Evolutionary conservation across 2,113 vertebrate species (phyloP).

Genomic region (Antechinus stuartii): DNA sequence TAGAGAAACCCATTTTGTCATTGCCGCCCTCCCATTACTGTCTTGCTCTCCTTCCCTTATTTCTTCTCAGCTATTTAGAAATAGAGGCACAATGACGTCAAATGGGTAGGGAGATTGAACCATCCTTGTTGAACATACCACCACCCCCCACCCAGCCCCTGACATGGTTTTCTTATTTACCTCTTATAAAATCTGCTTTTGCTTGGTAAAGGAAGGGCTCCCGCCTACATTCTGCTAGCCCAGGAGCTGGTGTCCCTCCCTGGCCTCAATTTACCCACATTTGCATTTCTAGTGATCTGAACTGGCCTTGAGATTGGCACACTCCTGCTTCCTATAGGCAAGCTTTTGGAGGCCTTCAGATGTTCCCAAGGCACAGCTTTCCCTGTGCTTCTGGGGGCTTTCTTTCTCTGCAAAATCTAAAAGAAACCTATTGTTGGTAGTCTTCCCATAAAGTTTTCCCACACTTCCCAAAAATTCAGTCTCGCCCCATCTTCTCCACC

Average conservation of each 20-base stretch:
- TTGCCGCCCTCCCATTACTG: not conserved
- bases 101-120: not conserved
- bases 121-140: not conserved
- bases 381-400: not conserved
- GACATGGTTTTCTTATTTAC: not conserved
- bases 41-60: not conserved
- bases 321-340: not conserved
- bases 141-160: no score
- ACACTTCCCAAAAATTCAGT: not conserved
- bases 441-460: not conserved
- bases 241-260: conserved; percentile 54
- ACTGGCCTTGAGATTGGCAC: conserved; percentile 18
- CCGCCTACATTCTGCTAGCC: conserved; percentile 51
- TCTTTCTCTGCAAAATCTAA: not conserved
- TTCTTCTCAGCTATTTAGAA: conserved; percentile 6
- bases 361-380: not conserved
- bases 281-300: conserved; percentile 38
- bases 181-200: not conserved
- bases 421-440: not conserved
- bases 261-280: conserved; percentile 30
- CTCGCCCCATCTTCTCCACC: not conserved
- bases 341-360: not conserved
- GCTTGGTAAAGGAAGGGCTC: conserved; percentile 51
- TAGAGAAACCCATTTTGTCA: not conserved
- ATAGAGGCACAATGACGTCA: not conserved